Base-by-base conservation (phyloP, 2,797 vertebrate genomes). In the Alectoris magna region DNA sequence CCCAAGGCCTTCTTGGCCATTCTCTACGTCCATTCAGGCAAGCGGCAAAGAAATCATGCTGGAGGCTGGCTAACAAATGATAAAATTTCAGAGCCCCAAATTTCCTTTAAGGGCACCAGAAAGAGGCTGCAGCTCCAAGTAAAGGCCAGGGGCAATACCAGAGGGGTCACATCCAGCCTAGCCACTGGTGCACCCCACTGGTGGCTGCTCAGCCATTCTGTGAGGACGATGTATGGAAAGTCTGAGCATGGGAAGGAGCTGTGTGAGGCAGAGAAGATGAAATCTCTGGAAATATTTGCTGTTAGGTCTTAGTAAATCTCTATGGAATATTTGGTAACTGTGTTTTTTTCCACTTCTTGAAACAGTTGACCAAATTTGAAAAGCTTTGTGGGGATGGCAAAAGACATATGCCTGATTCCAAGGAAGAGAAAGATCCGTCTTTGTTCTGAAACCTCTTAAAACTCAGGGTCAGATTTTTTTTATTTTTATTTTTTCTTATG, bases 241-340 rank as follows among this genome's bases (percentile, higher is more conserved):
- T 96, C 77, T 96, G 96, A 96, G 76, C 60, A 49, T 0, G 14
- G 74, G 88, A 94, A 86, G 76, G 84, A 96, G 90, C 84, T 64
- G 29, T 31, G 77, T 0, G 0, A 95, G 94, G 90, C 7, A 4
- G 88, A 91, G 91, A 87, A 96, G 86, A 94, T 77, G 88, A 96
- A 96, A 91, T 94, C 88, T 95, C 81, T 79, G 95, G 95, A 96
- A 96, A 96, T 77, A 87, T 82, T 96, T 94, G 91, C 95, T 94
- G 84, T 74, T 62, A 84, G 84, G 71, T 75, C 94, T 95, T 87
- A 95, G 74, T 46, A 96, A 95, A 94, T 85, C 94, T 94, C 95
- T 71, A 9, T 16, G 93, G 93, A 92, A 87, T 84, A 94, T 94
- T 96, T 88, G 76, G 87, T 90, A 93, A 93, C 76, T 4, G 44